Evolutionary conservation across 2,113 vertebrate species (phyloP).

Genomic region (Cyanoderma ruficeps): DNA sequence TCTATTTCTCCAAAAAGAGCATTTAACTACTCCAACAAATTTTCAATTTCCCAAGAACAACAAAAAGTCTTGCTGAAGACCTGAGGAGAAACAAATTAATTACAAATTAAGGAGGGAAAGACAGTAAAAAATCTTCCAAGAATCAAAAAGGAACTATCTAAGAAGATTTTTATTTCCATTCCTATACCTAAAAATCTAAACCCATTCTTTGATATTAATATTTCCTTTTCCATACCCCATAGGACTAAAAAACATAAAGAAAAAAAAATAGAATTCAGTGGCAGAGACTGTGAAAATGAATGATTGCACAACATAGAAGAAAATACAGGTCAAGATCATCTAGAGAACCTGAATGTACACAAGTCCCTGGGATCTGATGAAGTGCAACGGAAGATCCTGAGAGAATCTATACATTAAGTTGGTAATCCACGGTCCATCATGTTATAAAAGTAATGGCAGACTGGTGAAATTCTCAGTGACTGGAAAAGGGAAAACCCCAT

Average conservation of each 20-base stretch:
- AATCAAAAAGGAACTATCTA: neutral
- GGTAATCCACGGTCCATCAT: neutral
- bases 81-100: neutral
- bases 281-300: neutral
- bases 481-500: neutral
- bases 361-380: neutral
- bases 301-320: accelerated
- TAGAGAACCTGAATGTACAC: neutral
- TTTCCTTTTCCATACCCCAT: neutral
- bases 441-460: neutral
- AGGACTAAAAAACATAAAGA: neutral
- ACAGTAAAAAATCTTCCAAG: neutral
- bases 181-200: neutral
- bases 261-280: neutral
- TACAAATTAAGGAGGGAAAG: neutral
- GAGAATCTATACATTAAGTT: neutral
- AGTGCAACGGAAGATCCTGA: neutral
- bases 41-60: neutral
- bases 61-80: neutral
- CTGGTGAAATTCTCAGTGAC: neutral
- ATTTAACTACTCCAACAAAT: neutral
- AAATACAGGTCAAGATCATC: neutral
- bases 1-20: neutral
- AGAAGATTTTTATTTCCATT: neutral
- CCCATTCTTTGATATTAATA: neutral